These are phyloP conservation scores for Bombus turneri DNA, from an alignment of 1,140 invertebrate species.

Conservation along the genomic window DNA sequence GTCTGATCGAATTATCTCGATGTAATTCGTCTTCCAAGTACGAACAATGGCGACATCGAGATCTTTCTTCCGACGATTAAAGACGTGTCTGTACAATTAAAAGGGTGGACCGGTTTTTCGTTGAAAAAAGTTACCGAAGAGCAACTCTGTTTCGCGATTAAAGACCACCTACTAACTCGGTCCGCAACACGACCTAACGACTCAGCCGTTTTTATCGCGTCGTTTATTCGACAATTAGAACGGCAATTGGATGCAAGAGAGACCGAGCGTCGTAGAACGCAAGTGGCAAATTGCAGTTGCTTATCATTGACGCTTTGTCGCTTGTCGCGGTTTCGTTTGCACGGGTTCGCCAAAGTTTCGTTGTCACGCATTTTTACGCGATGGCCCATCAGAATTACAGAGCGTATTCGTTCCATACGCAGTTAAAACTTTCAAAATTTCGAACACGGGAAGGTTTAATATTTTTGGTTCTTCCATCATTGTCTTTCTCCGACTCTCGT, in stretches of 20 bases:
- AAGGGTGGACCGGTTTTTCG: background rate
- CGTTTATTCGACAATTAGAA: conserved; percentile 14
- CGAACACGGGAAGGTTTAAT: no score
- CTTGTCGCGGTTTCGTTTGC: background rate
- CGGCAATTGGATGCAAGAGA: conserved; percentile 11
- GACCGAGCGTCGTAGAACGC: background rate
- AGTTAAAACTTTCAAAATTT: background rate
- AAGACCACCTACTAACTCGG: background rate
- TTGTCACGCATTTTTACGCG: background rate
- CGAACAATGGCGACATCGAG: background rate
- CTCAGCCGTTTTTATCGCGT: background rate
- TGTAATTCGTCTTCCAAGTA: background rate
- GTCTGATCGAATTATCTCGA: background rate
- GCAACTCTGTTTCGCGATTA: background rate
- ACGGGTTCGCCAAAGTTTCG: background rate
- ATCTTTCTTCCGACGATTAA: background rate
- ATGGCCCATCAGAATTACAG: no score
- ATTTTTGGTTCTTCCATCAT: background rate
- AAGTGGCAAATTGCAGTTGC: background rate
- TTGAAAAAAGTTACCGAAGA: background rate
- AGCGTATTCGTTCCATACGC: background rate
- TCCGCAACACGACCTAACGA: background rate
- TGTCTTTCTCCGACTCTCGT: background rate
- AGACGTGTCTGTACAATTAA: background rate
- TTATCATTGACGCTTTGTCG: conserved; percentile 4